These are phyloP conservation scores for Latrodectus geometricus DNA, from an alignment of 1,140 invertebrate genomes.

Conservation along the genomic window DNA sequence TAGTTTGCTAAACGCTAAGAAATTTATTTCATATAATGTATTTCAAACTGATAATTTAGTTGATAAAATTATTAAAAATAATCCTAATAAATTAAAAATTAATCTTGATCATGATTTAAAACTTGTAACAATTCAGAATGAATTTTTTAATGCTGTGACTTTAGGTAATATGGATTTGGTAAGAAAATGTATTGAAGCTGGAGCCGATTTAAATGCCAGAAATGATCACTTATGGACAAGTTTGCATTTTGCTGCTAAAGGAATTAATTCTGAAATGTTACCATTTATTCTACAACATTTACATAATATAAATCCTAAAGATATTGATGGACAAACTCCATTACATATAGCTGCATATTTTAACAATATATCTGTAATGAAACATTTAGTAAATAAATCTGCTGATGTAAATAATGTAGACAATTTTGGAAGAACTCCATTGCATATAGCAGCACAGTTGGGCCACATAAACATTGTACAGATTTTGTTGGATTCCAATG, in stretches of 20 bases:
- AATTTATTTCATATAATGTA: constrained; percentile 9
- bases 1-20: not conserved
- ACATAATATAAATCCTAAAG: not conserved
- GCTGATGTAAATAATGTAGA: constrained; percentile 10
- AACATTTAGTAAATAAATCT: not conserved
- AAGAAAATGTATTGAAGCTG: not conserved
- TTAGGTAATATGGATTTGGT: not conserved
- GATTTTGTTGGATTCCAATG: constrained; percentile 6
- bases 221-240: not conserved
- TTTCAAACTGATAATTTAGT: not conserved
- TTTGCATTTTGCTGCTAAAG: constrained; percentile 27
- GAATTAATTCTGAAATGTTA: not conserved
- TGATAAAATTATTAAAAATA: not conserved
- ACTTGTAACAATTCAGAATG: not conserved
- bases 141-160: constrained; percentile 12
- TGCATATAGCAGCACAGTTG: constrained; percentile 28
- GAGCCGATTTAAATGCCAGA: constrained; percentile 11
- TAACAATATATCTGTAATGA: not conserved
- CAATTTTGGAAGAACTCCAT: not conserved
- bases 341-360: constrained; percentile 17
- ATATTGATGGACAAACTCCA: constrained; percentile 13
- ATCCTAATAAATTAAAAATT: constrained; percentile 1
- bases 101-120: not conserved
- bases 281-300: not conserved
- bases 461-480: not conserved